These are phyloP conservation scores for Piliocolobus tephrosceles DNA, from an alignment of 2,113 vertebrate species.

Conservation along the genomic window DNA sequence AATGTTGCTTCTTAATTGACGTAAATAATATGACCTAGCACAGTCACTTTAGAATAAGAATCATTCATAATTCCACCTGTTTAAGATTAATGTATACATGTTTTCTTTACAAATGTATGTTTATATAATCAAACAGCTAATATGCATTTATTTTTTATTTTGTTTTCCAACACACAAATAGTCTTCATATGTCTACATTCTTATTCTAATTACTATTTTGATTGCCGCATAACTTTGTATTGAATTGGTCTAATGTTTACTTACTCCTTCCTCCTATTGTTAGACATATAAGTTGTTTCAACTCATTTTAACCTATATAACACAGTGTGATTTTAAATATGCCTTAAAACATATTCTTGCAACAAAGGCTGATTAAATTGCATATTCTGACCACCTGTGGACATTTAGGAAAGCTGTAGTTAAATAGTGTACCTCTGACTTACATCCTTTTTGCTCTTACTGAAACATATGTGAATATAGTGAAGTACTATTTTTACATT, in stretches of 20 bases:
- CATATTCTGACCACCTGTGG: background rate
- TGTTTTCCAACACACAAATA: background rate
- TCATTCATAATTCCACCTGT: background rate
- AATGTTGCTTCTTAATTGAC: background rate
- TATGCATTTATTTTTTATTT: background rate
- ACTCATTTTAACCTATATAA: background rate
- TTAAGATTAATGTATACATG: background rate
- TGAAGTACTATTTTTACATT: background rate
- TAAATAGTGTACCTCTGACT: background rate
- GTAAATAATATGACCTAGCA: background rate
- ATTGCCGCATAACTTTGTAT: background rate
- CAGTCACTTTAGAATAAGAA: background rate
- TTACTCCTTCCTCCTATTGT: background rate
- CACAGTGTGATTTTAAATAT: background rate
- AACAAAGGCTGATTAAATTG: background rate
- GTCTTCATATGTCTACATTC: background rate
- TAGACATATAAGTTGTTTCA: background rate
- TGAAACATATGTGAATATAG: background rate
- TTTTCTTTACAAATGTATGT: background rate
- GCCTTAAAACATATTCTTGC: background rate
- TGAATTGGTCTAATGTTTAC: constrained; percentile 17
- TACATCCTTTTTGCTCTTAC: background rate
- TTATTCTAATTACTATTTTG: constrained; percentile 25
- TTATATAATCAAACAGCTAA: constrained; percentile 5
- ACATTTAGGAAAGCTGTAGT: background rate